Evolutionary conservation across 2,888 invertebrate genomes (phyloP), one percentile per base, ranked within the genome.

Genomic region (Erebia epiphron): DNA sequence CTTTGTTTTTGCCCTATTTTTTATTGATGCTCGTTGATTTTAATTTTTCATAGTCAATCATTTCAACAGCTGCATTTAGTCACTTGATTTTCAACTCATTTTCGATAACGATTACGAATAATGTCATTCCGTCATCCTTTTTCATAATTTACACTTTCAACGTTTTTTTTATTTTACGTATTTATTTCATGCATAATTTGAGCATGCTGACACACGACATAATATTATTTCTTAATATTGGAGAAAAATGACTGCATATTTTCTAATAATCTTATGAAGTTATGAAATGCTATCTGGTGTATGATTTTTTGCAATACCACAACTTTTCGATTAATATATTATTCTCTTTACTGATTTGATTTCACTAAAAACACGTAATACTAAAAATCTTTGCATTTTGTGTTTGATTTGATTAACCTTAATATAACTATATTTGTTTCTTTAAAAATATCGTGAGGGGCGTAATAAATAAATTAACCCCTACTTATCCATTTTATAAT

Each of bases 1-100:
- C 89, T 89, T 87, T 86, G 83, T 82, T 84, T 86, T 87, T 86
- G 88, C 88, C 85, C 87, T 83, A 84, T 81, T 82, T 82, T 86
- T 86, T 82, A 86, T 83, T 89, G 87, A 88, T 86, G 86, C 86
- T 86, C 86, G 83, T 87, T 89, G 82, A 82, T 81, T 82, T 85
- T 86, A 82, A 70, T 7, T 74, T 78, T 68, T 58, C 67, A 63
- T 69, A 41, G 71, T 75, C 75, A 74, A 60, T 62, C 56, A 54
- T 43, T 49, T 63, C 68, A 72, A 49, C 52, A 50, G 50, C 67
- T 56, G 43, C 57, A 66, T 41, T 68, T 68, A 54, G 41, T 56
- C 60, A 49, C 60, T 18, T 49, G 52, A 54, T 70, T 61, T 26
- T 62, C 63, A 62, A 68, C 54, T 70, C 70, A 46, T 67, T 70